These are phyloP conservation scores for Ornithoptera alexandrae DNA, from an alignment of 2,888 invertebrate genomes.

Conservation along the genomic window DNA sequence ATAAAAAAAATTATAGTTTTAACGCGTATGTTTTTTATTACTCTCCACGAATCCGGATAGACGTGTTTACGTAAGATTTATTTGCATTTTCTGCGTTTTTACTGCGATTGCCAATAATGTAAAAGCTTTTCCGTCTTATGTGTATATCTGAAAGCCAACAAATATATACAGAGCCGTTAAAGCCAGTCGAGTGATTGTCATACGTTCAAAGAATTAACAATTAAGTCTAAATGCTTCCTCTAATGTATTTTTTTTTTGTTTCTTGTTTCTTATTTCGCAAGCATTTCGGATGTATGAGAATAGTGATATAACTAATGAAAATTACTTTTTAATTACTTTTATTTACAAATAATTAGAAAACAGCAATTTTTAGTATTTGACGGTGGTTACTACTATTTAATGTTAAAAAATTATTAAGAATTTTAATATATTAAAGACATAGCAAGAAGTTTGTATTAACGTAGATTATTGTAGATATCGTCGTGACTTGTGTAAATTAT, in stretches of 20 bases:
- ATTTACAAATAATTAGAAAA: too few species aligned
- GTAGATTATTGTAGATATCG: background rate
- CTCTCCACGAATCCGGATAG: background rate
- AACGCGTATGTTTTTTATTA: background rate
- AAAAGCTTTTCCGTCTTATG: slow-evolving; percentile 11
- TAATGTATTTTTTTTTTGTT: too few species aligned
- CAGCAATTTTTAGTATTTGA: too few species aligned
- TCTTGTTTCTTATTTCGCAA: too few species aligned
- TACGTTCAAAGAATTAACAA: background rate
- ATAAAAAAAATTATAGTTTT: background rate
- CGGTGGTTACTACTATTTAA: too few species aligned
- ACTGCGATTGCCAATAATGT: slow-evolving; percentile 9
- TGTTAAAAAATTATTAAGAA: too few species aligned
- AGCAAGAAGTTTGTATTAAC: too few species aligned
- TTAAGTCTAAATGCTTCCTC: background rate
- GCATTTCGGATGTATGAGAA: too few species aligned
- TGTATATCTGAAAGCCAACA: slow-evolving; percentile 2
- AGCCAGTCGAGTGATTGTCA: slow-evolving; percentile 1
- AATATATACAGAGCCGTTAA: slow-evolving; percentile 5
- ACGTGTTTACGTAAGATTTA: slow-evolving; percentile 7
- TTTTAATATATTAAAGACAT: too few species aligned
- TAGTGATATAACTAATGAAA: too few species aligned
- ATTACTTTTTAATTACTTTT: too few species aligned
- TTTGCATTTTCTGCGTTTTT: slow-evolving; percentile 12
- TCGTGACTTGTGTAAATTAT: background rate